Percentiles rank a stretch among this genome's conserved stretches.
Evolutionary conservation across 2,888 invertebrate genomes (phyloP).

Genomic region (Ellobium chinense): DNA sequence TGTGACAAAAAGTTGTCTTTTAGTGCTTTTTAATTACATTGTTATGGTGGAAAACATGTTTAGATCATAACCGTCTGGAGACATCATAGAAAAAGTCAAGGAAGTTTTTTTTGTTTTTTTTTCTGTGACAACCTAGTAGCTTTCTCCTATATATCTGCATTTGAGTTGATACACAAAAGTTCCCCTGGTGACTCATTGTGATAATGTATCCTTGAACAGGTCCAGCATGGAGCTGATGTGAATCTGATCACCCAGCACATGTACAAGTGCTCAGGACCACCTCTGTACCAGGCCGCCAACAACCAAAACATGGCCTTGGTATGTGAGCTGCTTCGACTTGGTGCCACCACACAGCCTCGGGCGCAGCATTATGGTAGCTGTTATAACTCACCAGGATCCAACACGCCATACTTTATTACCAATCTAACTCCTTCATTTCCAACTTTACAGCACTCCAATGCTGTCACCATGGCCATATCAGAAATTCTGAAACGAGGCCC

Average conservation of each 20-base stretch:
- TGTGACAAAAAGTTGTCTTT: no score
- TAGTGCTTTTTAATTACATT: no score
- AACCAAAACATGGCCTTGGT: slow-evolving; percentile 36
- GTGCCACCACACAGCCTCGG: slow-evolving; percentile 32
- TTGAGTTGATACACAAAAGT: no score
- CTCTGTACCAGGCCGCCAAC: slow-evolving; percentile 37
- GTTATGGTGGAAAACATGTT: no score
- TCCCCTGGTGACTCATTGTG: no score
- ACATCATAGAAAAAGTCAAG: no score
- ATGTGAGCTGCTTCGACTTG: slow-evolving; percentile 39
- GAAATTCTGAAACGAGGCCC: slow-evolving; percentile 18
- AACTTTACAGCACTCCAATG: slow-evolving; percentile 24
- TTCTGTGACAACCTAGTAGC: background rate
- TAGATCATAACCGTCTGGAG: no score
- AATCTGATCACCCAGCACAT: slow-evolving; percentile 32
- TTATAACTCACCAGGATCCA: background rate
- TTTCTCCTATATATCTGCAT: no score
- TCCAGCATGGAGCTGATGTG: slow-evolving; percentile 41
- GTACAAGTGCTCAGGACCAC: slow-evolving; percentile 35
- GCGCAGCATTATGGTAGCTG: background rate
- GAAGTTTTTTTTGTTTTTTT: no score
- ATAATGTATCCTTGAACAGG: no score
- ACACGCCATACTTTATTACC: background rate
- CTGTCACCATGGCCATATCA: slow-evolving; percentile 36
- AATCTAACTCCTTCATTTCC: background rate